phyloP scores from a whole-genome alignment of 1,140 invertebrate species.

The Drosophila murphyi region DNA sequence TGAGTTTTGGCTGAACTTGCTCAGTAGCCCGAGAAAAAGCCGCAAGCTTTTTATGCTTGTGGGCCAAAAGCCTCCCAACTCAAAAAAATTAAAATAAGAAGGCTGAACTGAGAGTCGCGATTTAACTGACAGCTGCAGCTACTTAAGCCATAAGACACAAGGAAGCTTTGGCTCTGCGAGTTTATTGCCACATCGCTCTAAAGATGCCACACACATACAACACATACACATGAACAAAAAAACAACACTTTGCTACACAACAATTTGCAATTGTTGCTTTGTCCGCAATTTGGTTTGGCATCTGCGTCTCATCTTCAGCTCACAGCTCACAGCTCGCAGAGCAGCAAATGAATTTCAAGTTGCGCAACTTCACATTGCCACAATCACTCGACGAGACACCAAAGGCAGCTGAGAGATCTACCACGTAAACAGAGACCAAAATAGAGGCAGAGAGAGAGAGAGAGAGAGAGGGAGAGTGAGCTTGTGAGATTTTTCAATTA shows the following conservation, averaged over 20 bases:
- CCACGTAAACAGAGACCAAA: neutral
- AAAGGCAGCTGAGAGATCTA: neutral
- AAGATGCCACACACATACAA: slow-evolving; percentile 19
- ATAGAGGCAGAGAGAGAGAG: neutral
- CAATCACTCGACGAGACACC: slow-evolving; percentile 13
- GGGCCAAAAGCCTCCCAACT: slow-evolving; percentile 10
- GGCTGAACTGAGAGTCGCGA: slow-evolving; percentile 18
- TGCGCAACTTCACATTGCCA: slow-evolving; percentile 48
- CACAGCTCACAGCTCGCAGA: neutral
- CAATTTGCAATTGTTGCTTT: slow-evolving; percentile 78
- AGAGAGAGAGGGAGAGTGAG: slow-evolving; percentile 10
- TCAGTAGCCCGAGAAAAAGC: slow-evolving; percentile 27
- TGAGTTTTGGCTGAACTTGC: slow-evolving; percentile 48
- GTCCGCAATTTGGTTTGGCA: slow-evolving; percentile 70
- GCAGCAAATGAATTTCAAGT: slow-evolving; percentile 49
- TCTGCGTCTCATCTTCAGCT: slow-evolving; percentile 55
- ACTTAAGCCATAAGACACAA: slow-evolving; percentile 29
- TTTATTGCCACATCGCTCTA: slow-evolving; percentile 39
- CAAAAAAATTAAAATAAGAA: slow-evolving; percentile 28
- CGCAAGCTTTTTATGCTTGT: slow-evolving; percentile 45
- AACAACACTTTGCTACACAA: slow-evolving; percentile 64
- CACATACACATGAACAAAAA: slow-evolving; percentile 17
- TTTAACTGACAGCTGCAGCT: slow-evolving; percentile 14
- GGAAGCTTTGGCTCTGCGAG: slow-evolving; percentile 31
- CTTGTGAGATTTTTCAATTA: slow-evolving; percentile 50